phyloP scores from a whole-genome alignment of 2,888 invertebrate species.

The Xanthia icteritia region DNA sequence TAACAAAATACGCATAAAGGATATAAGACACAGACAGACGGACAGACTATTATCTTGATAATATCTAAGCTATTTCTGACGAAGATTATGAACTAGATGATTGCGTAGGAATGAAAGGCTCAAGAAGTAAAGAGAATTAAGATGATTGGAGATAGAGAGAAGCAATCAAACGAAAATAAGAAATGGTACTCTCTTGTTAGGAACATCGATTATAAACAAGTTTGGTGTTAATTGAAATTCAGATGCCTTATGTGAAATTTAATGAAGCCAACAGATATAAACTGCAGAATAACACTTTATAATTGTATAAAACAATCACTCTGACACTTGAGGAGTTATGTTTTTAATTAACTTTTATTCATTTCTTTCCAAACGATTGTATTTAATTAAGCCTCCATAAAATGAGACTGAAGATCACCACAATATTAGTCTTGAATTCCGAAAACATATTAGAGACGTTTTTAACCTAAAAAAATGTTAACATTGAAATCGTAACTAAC shows the following conservation, averaged over 20 bases:
- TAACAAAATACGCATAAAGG: constrained; percentile 64
- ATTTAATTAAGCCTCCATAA: constrained; percentile 15
- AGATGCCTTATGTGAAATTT: constrained; percentile 8
- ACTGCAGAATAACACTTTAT: constrained; percentile 19
- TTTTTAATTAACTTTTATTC: constrained; percentile 13
- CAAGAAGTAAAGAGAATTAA: constrained; percentile 1
- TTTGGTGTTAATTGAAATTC: constrained; percentile 38
- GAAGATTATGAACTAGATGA: constrained; percentile 49
- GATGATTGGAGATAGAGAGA: constrained; percentile 14
- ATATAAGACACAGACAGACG: constrained; percentile 50
- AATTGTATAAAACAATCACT: constrained; percentile 37
- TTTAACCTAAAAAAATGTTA: not conserved
- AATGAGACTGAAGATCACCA: not conserved
- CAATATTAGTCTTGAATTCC: not conserved
- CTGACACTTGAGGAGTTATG: constrained; percentile 7
- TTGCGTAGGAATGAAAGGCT: constrained; percentile 5
- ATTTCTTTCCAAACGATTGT: constrained; percentile 4
- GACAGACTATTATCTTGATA: constrained; percentile 60
- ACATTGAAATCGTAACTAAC: constrained; percentile 85
- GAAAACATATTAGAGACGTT: not conserved
- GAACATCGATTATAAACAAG: constrained; percentile 25
- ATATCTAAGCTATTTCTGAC: constrained; percentile 53
- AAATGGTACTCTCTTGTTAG: constrained; percentile 18
- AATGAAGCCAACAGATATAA: constrained; percentile 8
- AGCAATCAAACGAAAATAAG: constrained; percentile 18